Base-by-base conservation (phyloP, 2,888 invertebrate genomes). In the Caenorhabditis afra region DNA sequence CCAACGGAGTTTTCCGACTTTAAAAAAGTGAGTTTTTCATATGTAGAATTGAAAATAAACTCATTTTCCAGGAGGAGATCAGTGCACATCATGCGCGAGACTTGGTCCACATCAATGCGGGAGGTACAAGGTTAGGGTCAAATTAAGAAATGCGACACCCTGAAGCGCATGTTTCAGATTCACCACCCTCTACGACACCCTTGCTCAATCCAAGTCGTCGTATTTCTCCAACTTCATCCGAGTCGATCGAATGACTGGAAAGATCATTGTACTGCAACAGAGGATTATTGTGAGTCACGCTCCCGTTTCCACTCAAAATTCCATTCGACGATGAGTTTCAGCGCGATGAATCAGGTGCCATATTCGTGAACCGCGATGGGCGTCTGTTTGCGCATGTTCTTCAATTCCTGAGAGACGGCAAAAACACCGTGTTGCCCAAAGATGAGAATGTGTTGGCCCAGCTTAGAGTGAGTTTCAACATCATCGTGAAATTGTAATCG, bases 321-420 rank as follows among this genome's bases (percentile, higher is more conserved):
- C 39, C 18, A 37, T 37, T 16, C 41, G 11, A 41, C 20, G 1
- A 0, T 22, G 37, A 47, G 11, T 79, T 81, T 58, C 71, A 84
- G 84, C 76, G 71, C 23, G 84, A 84, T 70, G 81, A 78, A 47
- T 61, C 64, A 47, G 81, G 80, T 47, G 81, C 84, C 29, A 82
- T 84, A 44, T 84, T 84, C 50, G 66, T 84, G 29, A 82, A 84
- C 62, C 77, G 84, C 0, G 84, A 84, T 58, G 84, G 84, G 8
- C 73, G 79, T 29, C 65, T 84, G 10, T 84, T 84, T 55, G 58
- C 80, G 11, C 71, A 80, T 44, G 73, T 84, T 58, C 68, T 84
- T 37, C 84, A 84, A 55, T 81, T 71, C 22, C 71, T 84, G 74
- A 76, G 84, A 62, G 84, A 84, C 49, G 79, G 84, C 20, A 77